These are phyloP conservation scores for Lates calcarifer DNA, from an alignment of 2,113 vertebrate genomes.

Conservation along the genomic window DNA sequence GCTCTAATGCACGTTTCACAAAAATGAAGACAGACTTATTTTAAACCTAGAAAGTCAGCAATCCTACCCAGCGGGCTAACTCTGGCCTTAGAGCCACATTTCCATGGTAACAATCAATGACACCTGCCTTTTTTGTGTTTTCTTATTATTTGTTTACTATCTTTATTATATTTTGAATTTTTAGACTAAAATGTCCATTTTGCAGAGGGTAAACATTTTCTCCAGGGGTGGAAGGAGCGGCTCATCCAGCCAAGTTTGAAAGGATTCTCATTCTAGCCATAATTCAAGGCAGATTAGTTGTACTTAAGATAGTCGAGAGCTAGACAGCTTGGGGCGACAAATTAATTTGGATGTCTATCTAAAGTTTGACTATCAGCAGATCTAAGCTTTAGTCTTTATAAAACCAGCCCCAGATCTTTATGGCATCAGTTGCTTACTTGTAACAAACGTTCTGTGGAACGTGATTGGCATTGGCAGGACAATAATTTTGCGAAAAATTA, in stretches of 20 bases:
- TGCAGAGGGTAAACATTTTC: not conserved
- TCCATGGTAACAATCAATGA: conserved; percentile 6
- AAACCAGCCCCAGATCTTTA: not conserved
- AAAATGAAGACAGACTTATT: not conserved
- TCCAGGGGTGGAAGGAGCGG: not conserved
- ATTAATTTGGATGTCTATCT: not conserved
- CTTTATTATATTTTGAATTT: not conserved
- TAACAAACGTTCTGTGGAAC: not conserved
- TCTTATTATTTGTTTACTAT: not conserved
- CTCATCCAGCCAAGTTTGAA: not conserved
- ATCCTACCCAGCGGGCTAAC: not conserved
- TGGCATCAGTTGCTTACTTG: not conserved
- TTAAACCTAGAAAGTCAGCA: not conserved
- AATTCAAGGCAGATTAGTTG: too few relatives aligned
- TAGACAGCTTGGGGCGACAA: not conserved
- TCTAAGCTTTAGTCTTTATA: not conserved
- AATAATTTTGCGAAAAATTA: not conserved
- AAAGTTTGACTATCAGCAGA: not conserved
- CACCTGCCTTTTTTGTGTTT: not conserved
- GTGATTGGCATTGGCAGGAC: not conserved
- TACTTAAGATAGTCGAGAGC: not conserved
- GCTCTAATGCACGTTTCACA: not conserved
- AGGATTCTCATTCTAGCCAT: too few relatives aligned
- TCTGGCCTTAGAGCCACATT: not conserved
- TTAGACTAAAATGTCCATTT: not conserved